Conservation (phyloP, 2,888 invertebrate genomes). For the Rhingia campestris region DNA sequence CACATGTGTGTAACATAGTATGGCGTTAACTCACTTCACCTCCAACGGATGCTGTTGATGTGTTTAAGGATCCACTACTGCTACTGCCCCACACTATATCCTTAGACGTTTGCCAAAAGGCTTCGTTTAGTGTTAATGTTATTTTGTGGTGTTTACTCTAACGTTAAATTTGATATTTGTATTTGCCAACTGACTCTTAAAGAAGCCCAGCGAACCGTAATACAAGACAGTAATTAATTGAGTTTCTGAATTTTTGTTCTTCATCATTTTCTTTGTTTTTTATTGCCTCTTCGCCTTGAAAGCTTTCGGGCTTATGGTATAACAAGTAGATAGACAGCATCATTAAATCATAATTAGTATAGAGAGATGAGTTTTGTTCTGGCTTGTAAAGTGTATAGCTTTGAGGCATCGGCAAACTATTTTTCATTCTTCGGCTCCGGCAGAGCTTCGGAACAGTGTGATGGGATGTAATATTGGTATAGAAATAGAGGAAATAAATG, state of each 20-base stretch:
- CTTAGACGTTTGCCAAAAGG: neutral
- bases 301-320: neutral
- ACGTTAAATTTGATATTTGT: constrained; percentile 68
- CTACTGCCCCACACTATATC: neutral
- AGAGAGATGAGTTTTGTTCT: constrained; percentile 33
- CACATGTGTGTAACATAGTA: constrained; percentile 23
- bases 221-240: constrained; percentile 62
- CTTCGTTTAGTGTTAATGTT: constrained; percentile 44
- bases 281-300: neutral
- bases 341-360: constrained; percentile 65
- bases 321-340: constrained; percentile 10
- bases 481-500: too few species aligned
- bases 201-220: constrained; percentile 45
- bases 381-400: constrained; percentile 14
- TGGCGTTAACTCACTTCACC: constrained; percentile 48
- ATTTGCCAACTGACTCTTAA: constrained; percentile 65
- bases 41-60: constrained; percentile 40
- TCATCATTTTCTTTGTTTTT: neutral
- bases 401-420: constrained; percentile 31
- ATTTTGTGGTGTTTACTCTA: constrained; percentile 61
- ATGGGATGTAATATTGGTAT: too few species aligned
- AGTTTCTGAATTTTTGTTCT: constrained; percentile 50
- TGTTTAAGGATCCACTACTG: neutral
- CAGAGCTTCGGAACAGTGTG: neutral
- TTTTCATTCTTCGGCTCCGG: constrained; percentile 14